Conservation (phyloP, 2,113 vertebrate genomes). For the Sakesphorus luctuosus region DNA sequence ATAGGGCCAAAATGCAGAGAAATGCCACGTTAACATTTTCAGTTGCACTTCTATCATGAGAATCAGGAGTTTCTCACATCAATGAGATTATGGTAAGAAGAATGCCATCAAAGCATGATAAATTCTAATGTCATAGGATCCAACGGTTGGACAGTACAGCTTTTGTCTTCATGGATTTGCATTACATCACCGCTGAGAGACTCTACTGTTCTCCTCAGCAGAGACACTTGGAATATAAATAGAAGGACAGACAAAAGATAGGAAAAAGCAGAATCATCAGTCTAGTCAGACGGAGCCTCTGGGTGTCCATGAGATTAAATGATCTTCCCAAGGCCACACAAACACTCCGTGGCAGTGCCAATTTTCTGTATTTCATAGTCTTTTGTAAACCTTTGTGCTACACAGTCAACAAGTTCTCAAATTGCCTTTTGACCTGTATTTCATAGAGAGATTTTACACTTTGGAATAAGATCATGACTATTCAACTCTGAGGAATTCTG, state of each 20-base stretch:
- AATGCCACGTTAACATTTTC: not conserved
- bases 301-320: not conserved
- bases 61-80: not conserved
- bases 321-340: not conserved
- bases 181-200: not conserved
- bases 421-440: not conserved
- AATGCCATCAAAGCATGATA: not conserved
- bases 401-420: not conserved
- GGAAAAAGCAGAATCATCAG: not conserved
- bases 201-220: not conserved
- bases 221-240: not conserved
- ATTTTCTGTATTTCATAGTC: not conserved
- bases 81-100: not conserved
- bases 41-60: not conserved
- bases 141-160: not conserved
- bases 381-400: not conserved
- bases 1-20: not conserved
- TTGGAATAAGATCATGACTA: not conserved
- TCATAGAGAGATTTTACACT: not conserved
- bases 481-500: not conserved
- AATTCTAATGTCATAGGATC: not conserved
- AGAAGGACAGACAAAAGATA: not conserved
- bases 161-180: slow-evolving; percentile 1
- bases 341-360: not conserved
- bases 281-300: not conserved